Conservation (phyloP, 2,797 vertebrate genomes). For the Mallotus villosus region DNA sequence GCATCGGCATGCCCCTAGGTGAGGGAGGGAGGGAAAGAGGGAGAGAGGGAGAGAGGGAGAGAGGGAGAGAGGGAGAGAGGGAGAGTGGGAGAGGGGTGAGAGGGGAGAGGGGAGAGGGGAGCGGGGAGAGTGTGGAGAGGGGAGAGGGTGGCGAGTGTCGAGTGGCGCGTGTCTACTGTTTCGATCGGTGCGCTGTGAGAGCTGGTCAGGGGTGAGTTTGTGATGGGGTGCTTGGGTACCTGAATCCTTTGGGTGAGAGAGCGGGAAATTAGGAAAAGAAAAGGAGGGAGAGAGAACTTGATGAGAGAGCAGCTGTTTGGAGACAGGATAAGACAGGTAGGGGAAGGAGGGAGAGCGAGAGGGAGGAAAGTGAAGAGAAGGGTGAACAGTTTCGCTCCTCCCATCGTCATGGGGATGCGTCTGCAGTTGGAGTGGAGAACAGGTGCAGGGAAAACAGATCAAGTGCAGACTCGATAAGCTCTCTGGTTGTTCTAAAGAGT, state of each 20-base stretch:
- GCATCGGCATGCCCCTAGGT: conserved; percentile 91
- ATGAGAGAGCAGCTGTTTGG: background rate
- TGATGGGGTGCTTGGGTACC: too few relatives aligned
- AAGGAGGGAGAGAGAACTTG: background rate
- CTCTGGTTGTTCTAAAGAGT: background rate
- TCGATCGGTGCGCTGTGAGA: too few relatives aligned
- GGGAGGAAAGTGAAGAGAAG: too few relatives aligned
- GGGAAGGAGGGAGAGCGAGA: background rate
- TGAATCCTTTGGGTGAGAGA: background rate
- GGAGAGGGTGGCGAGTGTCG: too few relatives aligned
- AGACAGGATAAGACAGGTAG: too few relatives aligned
- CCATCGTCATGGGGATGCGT: background rate
- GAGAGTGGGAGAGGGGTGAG: conserved; percentile 27
- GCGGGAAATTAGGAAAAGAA: too few relatives aligned
- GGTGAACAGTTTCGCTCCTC: too few relatives aligned
- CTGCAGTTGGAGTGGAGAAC: background rate
- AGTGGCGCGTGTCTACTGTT: too few relatives aligned
- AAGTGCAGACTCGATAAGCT: background rate
- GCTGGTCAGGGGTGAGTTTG: too few relatives aligned
- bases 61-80: conserved; percentile 3
- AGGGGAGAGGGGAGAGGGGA: background rate
- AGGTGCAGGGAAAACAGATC: background rate
- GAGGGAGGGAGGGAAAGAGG: conserved; percentile 12
- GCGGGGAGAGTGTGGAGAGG: background rate
- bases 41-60: background rate